A percentile compares a stretch with the other conserved stretches of the same genome.
Conservation (phyloP, 2,797 vertebrate genomes). For the Nyctalus aviator region DNA sequence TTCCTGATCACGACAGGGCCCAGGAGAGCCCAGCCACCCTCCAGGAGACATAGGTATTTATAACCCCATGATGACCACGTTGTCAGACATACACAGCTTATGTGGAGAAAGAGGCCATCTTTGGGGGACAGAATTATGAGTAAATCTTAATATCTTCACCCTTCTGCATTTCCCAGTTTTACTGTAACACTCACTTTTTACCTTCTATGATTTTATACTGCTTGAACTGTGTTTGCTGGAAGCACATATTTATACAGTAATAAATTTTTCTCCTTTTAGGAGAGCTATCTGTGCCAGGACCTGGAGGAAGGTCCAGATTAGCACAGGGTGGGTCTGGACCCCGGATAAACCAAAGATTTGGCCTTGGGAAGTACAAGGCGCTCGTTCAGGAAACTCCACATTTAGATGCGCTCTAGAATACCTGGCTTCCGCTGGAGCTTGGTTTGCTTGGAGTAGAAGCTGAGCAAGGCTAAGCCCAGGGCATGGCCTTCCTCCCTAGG, state of each 20-base stretch:
- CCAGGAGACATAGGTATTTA: background rate
- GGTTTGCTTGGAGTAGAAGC: background rate
- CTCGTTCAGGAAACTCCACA: background rate
- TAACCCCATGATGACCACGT: rapidly evolving
- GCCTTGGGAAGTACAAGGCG: background rate
- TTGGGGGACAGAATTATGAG: background rate
- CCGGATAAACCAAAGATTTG: too few species aligned
- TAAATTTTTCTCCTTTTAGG: background rate
- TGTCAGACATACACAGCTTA: background rate
- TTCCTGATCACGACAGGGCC: background rate
- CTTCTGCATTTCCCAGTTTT: constrained; percentile 50
- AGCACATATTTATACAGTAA: constrained; percentile 24
- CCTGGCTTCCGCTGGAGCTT: background rate
- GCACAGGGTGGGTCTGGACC: background rate
- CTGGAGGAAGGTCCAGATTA: background rate
- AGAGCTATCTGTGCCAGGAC: background rate
- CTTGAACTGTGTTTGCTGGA: constrained; percentile 4
- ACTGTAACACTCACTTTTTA: background rate
- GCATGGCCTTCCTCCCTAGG: background rate
- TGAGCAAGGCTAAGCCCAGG: background rate
- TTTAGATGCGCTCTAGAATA: background rate
- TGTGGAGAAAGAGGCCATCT: background rate
- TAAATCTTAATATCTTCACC: background rate
- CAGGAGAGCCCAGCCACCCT: background rate
- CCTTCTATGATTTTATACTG: background rate